Evolutionary conservation across 2,113 vertebrate genomes (phyloP), one percentile per base, ranked within the genome.

Genomic region (Barbus barbus): DNA sequence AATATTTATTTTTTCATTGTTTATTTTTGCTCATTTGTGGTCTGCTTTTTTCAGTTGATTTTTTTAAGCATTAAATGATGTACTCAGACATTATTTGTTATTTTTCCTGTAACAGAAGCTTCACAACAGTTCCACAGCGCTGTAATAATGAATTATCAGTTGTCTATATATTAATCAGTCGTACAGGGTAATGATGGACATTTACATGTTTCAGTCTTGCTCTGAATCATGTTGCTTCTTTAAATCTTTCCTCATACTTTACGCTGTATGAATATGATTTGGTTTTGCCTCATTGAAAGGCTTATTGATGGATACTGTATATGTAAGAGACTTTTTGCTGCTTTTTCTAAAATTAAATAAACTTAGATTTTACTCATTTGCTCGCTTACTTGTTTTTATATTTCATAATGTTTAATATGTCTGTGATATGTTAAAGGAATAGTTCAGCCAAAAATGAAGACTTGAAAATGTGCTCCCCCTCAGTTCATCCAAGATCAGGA

Each of bases 341-440:
- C 93, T 93, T 95, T 96, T 96, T 95, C 95, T 88, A 86, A 84
- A 96, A 95, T 95, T 95, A 96, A 96, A 95, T 93, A 89, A 93
- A 95, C 95, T 96, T 96, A 93, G 93, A 92, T 94, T 94, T 85
- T 78, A 84, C 83, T 76, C 69, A 85, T 46, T 81, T 69, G 84
- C 79, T 69, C 67, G 83, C 36, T 81, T 69, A 22, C 51, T 56
- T 56, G 51, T 56, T 56, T 56, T 53, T 53, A 53, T 51, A 18
- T 51, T 51, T 51, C 48, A 51, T 5, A 5, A 51, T 18, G 14
- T 51, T 51, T 51, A 53, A 53, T 53, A 6, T 53, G 16, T 41
- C n/a, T n/a, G n/a, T n/a, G n/a, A n/a, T n/a, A 41, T 41, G 46
- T 48, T 48, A 48, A 48, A 48, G 14, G 3, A 16, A 14, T 48